Evolutionary conservation across 2,113 vertebrate species (phyloP), one percentile per base, ranked within the genome.

Genomic region (Rhinogobius similis): DNA sequence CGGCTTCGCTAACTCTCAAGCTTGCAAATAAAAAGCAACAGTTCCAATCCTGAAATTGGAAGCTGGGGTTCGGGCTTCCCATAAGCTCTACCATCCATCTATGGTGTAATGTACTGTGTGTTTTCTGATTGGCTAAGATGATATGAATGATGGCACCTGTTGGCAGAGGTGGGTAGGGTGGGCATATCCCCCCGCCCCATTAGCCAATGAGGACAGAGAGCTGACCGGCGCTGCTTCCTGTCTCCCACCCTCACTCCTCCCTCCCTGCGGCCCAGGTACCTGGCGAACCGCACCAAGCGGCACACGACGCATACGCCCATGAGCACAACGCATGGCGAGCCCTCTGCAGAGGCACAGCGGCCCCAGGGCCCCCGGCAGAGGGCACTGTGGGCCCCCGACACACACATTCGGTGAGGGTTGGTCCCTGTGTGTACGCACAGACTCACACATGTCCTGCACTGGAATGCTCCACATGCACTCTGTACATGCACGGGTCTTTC

Each of bases 211-310:
- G 82, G 90, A 90, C 90, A 90, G 90, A 92, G 90, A 91, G 92
- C 91, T 93, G 91, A 94, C 89, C 82, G 85, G 90, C 90, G 87
- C 90, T 92, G 91, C 92, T 93, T 94, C 90, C 89, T 93, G 91
- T 93, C 86, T 91, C 89, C 87, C 78, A 87, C 73, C 85, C 79
- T 84, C 81, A 81, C 76, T 85, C 83, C 87, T 79, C 83, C 80
- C 90, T 89, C 85, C 90, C 88, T 86, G 87, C 87, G 90, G 88
- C 91, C 79, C 94, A 99, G 97, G 95, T 99, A 99, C 95, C 95
- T 99, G 96, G 96, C 97, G 94, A 99, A 98, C 96, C 96, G 97
- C 94, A 96, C 95, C 94, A 99, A 99, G 95, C 96, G 98, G 84
- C 97, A 99, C 93, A 99, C 97, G 91, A 96, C 97, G 94, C 92